Conservation (phyloP, 2,888 invertebrate genomes). For the Melinaea marsaeus region DNA sequence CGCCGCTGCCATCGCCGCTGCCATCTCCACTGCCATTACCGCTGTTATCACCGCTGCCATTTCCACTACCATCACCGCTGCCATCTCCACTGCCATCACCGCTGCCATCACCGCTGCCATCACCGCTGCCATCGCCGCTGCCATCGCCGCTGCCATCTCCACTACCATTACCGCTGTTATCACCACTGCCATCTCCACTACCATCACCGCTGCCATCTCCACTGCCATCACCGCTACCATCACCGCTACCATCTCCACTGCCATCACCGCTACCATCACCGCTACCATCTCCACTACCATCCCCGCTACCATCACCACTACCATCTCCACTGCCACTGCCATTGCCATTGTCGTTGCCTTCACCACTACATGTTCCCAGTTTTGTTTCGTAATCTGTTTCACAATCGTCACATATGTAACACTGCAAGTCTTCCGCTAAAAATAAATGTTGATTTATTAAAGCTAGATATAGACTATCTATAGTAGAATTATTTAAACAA, state of each 20-base stretch:
- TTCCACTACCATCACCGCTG: background rate
- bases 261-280: background rate
- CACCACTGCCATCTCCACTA: background rate
- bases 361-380: conserved; percentile 39
- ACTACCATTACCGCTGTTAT: background rate
- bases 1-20: too few relatives aligned
- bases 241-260: background rate
- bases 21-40: background rate
- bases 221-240: background rate
- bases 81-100: background rate
- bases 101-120: background rate
- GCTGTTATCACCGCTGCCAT: background rate
- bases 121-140: background rate
- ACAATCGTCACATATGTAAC: conserved; percentile 53
- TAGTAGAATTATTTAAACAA: too few relatives aligned
- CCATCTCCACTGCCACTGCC: background rate
- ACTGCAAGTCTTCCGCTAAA: conserved; percentile 44
- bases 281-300: background rate
- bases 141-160: background rate
- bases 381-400: conserved; percentile 35
- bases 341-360: conserved; percentile 3
- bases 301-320: background rate
- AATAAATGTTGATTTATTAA: too few relatives aligned
- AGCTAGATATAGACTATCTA: too few relatives aligned
- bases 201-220: background rate